phyloP scores from a whole-genome alignment of 2,113 vertebrate genomes.

The Scatophagus argus region DNA sequence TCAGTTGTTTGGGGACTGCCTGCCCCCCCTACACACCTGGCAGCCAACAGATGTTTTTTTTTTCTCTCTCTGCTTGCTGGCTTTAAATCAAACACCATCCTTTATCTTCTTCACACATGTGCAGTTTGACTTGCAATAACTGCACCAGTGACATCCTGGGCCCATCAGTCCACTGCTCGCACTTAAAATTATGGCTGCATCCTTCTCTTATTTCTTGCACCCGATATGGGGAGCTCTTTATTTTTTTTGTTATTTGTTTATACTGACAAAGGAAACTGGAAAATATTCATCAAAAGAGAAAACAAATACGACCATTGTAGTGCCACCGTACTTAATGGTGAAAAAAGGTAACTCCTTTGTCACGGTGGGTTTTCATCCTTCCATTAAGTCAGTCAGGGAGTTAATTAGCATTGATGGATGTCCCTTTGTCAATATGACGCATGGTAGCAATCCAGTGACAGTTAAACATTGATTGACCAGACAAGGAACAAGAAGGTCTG shows the following conservation, averaged over 20 bases:
- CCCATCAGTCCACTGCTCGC: constrained; percentile 19
- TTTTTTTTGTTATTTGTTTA: background rate
- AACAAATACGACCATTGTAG: background rate
- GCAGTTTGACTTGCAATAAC: constrained; percentile 44
- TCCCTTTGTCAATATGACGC: constrained; percentile 52
- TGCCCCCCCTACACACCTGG: constrained; percentile 33
- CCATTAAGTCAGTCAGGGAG: constrained; percentile 28
- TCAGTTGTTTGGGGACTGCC: constrained; percentile 37
- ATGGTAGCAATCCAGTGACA: constrained; percentile 48
- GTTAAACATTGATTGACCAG: constrained; percentile 44
- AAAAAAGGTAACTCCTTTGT: background rate
- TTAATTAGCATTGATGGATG: constrained; percentile 65
- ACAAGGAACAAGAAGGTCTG: constrained; percentile 29
- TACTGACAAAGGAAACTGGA: background rate
- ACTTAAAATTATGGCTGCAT: constrained; percentile 5
- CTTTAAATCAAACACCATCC: constrained; percentile 56
- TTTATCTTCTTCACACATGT: constrained; percentile 67
- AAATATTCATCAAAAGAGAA: background rate
- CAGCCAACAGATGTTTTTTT: constrained; percentile 43
- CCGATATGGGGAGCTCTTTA: background rate
- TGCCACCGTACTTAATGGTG: background rate
- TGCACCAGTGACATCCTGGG: constrained; percentile 37
- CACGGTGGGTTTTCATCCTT: background rate
- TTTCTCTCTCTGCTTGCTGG: constrained; percentile 22
- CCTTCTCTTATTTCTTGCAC: constrained; percentile 9